Conservation (phyloP, 2,797 vertebrate genomes). For the Babyrousa celebensis region DNA sequence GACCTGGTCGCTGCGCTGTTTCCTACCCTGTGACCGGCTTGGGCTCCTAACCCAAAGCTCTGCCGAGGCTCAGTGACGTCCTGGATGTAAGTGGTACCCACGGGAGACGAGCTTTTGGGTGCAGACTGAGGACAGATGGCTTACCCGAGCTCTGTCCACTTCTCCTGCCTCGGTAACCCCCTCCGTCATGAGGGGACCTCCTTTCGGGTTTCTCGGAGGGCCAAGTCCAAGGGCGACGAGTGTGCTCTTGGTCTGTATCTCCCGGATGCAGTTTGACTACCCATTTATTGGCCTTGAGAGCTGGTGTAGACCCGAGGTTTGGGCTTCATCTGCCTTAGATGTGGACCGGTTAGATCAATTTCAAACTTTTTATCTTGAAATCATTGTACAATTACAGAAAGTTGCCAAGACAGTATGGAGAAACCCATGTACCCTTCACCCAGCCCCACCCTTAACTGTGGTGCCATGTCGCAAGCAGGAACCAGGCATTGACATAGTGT, state of each 20-base stretch:
- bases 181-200: accelerated
- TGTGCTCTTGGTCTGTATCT: neutral
- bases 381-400: neutral
- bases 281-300: neutral
- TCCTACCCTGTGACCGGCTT: accelerated
- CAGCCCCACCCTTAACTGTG: no score
- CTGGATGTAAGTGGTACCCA: neutral
- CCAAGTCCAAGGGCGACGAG: accelerated
- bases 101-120: neutral
- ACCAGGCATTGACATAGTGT: accelerated
- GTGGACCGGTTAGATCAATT: neutral
- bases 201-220: neutral
- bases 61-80: neutral
- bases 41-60: neutral
- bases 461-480: neutral
- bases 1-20: neutral
- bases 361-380: slow-evolving; percentile 31
- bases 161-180: neutral
- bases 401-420: neutral
- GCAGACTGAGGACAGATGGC: neutral
- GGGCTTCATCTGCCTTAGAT: neutral
- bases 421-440: accelerated
- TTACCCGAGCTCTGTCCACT: neutral
- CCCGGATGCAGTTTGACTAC: no score
- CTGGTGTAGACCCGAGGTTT: neutral